Evolutionary conservation across 2,797 vertebrate species (phyloP).

Genomic region (Pseudochromis fuscus): DNA sequence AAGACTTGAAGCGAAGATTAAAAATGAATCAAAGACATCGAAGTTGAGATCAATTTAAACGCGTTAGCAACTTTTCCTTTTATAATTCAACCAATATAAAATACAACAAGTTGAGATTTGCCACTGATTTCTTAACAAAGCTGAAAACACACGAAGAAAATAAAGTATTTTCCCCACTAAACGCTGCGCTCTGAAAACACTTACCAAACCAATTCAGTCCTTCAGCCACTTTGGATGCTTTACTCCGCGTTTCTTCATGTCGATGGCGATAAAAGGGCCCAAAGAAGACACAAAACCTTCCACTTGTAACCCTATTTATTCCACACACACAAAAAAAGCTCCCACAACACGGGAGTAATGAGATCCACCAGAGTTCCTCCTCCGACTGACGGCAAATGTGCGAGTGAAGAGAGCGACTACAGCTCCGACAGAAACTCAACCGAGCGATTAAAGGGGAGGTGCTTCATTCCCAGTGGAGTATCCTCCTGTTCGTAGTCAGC

Average conservation of each 20-base stretch:
- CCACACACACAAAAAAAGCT: neutral
- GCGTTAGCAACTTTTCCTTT: neutral
- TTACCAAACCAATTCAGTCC: slow-evolving; percentile 70
- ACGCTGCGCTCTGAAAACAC: slow-evolving; percentile 45
- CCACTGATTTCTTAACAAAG: neutral
- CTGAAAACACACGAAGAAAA: neutral
- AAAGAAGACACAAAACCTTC: slow-evolving; percentile 21
- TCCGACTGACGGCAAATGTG: slow-evolving; percentile 66
- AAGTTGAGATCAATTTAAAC: neutral
- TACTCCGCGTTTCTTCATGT: slow-evolving; percentile 71
- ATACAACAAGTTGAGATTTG: neutral
- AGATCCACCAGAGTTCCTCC: slow-evolving; percentile 52
- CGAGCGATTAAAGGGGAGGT: slow-evolving; percentile 84
- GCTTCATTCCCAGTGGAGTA: slow-evolving; percentile 73
- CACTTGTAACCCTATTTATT: slow-evolving; percentile 5
- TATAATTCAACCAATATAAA: neutral
- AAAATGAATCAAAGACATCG: neutral
- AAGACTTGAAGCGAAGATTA: neutral
- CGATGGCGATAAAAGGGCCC: slow-evolving; percentile 35
- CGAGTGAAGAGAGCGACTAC: slow-evolving; percentile 65
- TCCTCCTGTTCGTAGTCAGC: slow-evolving; percentile 65
- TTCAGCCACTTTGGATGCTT: slow-evolving; percentile 74
- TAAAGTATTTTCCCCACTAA: neutral
- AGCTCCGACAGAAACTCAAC: slow-evolving; percentile 68
- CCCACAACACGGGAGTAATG: slow-evolving; percentile 18